phyloP scores from a whole-genome alignment of 2,797 vertebrate genomes.

The Urosaurus nigricauda region DNA sequence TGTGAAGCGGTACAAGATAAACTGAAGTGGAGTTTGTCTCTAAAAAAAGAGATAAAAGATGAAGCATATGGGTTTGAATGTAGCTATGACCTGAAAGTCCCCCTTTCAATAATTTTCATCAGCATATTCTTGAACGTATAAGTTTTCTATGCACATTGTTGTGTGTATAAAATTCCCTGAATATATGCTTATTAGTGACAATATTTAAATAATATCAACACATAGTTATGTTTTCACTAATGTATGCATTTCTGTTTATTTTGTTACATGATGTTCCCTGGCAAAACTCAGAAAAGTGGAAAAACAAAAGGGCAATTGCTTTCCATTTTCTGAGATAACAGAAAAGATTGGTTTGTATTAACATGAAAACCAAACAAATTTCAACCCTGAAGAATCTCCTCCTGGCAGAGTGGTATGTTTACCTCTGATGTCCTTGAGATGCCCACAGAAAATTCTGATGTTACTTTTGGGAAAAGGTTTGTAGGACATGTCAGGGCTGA shows the following conservation, averaged over 20 bases:
- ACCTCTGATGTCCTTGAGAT: neutral
- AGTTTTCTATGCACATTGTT: neutral
- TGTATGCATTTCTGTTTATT: neutral
- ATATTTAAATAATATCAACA: too few relatives aligned
- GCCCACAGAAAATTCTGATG: neutral
- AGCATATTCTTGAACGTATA: neutral
- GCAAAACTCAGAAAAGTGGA: neutral
- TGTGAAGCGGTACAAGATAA: neutral
- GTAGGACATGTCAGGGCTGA: neutral
- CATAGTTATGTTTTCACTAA: neutral
- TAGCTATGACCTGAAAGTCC: neutral
- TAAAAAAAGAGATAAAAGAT: slow-evolving; percentile 35
- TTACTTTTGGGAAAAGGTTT: neutral
- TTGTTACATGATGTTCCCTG: too few relatives aligned
- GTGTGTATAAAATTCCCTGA: neutral
- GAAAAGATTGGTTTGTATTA: neutral
- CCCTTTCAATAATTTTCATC: neutral
- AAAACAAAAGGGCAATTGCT: neutral
- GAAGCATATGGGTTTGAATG: neutral
- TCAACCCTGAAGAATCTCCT: too few relatives aligned
- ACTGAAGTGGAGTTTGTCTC: slow-evolving; percentile 38
- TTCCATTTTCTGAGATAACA: neutral
- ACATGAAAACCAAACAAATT: neutral
- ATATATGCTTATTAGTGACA: neutral
- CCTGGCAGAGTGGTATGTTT: too few relatives aligned